These are phyloP conservation scores for Rotaria macrura DNA, from an alignment of 2,888 invertebrate species.

Conservation along the genomic window DNA sequence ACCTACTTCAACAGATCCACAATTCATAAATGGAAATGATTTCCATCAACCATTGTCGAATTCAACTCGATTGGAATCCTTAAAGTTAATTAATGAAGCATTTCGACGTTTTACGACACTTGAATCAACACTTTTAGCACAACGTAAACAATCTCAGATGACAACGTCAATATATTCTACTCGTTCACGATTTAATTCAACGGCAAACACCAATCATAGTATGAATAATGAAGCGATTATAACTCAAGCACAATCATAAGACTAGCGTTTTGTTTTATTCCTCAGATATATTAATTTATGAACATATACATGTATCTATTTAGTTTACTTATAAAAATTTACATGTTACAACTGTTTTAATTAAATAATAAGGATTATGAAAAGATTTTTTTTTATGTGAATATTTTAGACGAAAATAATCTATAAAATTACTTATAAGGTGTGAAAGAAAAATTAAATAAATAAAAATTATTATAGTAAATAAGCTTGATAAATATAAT, in stretches of 20 bases:
- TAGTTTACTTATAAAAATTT: not conserved
- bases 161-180: not conserved
- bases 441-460: not conserved
- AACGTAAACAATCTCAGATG: not conserved
- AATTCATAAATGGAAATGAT: not conserved
- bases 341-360: not conserved
- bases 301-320: not conserved
- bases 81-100: constrained; percentile 3
- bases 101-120: not conserved
- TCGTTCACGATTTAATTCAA: not conserved
- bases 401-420: no score
- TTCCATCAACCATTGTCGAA: not conserved
- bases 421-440: not conserved
- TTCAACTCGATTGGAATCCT: not conserved
- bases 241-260: not conserved
- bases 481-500: not conserved
- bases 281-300: not conserved
- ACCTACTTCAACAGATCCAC: not conserved
- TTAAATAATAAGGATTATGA: not conserved
- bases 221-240: not conserved
- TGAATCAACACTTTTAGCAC: not conserved
- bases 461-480: not conserved
- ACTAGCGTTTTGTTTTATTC: not conserved
- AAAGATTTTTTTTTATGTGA: not conserved
- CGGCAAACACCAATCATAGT: not conserved